These are phyloP conservation scores for Vombatus ursinus DNA, from an alignment of 2,113 vertebrate genomes.

Conservation along the genomic window DNA sequence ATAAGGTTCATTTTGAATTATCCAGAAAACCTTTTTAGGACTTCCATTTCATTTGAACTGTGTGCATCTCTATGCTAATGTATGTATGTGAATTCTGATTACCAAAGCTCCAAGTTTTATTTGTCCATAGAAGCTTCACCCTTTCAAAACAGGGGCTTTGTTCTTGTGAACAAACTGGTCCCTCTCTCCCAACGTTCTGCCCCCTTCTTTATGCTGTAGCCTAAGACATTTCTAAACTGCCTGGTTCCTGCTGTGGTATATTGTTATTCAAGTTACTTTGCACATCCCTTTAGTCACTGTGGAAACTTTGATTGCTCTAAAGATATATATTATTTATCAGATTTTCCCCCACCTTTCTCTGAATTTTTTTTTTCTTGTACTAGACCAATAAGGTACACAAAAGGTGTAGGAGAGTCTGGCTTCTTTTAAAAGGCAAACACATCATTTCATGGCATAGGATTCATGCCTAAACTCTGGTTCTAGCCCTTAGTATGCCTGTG, in stretches of 20 bases:
- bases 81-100: slow-evolving; percentile 5
- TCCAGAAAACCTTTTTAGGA: not conserved
- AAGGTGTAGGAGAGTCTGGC: not conserved
- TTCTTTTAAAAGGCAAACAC: slow-evolving; percentile 42
- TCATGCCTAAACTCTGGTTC: not conserved
- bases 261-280: slow-evolving; percentile 53
- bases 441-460: not conserved
- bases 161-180: slow-evolving; percentile 51
- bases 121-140: slow-evolving; percentile 56
- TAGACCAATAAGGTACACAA: slow-evolving; percentile 60
- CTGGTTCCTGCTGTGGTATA: slow-evolving; percentile 40
- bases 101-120: slow-evolving; percentile 14
- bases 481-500: not conserved
- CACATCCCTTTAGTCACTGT: slow-evolving; percentile 28
- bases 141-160: slow-evolving; percentile 54
- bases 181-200: slow-evolving; percentile 27
- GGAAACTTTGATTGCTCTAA: slow-evolving; percentile 68
- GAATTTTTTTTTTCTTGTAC: slow-evolving; percentile 31
- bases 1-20: slow-evolving; percentile 49
- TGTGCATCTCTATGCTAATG: slow-evolving; percentile 6
- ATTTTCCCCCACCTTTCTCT: slow-evolving; percentile 40
- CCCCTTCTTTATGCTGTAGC: slow-evolving; percentile 16
- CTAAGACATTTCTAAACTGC: slow-evolving; percentile 16
- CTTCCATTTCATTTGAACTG: slow-evolving; percentile 29
- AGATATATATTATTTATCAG: slow-evolving; percentile 75